Evolutionary conservation across 2,797 vertebrate genomes (phyloP).

Genomic region (Thripadectes ignobilis): DNA sequence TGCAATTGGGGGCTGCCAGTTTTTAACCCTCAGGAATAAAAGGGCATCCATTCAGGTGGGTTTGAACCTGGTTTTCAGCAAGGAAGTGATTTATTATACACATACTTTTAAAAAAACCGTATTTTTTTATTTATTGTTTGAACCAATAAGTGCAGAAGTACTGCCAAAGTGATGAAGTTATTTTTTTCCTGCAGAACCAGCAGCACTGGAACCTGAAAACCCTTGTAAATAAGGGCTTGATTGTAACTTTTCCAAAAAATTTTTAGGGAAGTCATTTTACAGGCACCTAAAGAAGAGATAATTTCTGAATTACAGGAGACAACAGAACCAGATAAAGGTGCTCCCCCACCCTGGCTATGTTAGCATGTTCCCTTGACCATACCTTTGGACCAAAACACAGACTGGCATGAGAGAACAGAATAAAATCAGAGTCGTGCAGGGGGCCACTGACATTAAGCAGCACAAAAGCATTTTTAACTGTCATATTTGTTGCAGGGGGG

Average conservation of each 20-base stretch:
- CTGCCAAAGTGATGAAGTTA: neutral
- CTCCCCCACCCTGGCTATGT: neutral
- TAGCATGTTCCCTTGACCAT: neutral
- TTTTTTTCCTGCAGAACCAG: neutral
- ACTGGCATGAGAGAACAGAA: neutral
- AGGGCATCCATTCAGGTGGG: neutral
- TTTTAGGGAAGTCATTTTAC: neutral
- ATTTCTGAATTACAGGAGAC: neutral
- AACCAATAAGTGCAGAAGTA: neutral
- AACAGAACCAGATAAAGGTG: neutral
- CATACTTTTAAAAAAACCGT: neutral
- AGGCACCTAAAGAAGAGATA: neutral
- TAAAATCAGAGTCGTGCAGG: neutral
- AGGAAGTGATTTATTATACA: neutral
- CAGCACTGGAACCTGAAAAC: neutral
- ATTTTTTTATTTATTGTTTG: neutral
- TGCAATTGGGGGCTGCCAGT: neutral
- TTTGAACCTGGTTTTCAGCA: neutral
- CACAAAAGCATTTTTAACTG: neutral
- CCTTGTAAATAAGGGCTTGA: neutral
- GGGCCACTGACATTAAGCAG: neutral
- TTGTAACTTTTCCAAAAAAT: neutral
- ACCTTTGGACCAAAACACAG: neutral
- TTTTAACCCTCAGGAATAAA: slow-evolving; percentile 42
- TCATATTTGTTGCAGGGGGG: neutral